phyloP scores from a whole-genome alignment of 1,140 invertebrate species.

The Formica selysi region DNA sequence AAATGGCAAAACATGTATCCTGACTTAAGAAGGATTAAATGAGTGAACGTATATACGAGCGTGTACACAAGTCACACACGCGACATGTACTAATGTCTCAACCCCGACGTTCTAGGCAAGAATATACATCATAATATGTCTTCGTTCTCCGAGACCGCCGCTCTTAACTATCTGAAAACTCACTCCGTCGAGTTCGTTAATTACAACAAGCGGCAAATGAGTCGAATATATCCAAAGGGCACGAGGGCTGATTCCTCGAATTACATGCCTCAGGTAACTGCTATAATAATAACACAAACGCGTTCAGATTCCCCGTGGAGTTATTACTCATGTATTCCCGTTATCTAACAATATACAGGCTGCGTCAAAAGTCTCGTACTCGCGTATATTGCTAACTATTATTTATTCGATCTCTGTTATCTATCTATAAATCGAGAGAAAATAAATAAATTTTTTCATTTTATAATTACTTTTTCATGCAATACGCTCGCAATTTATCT shows the following conservation, averaged over 20 bases:
- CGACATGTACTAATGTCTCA: constrained; percentile 60
- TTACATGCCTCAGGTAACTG: constrained; percentile 90
- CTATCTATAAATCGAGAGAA: neutral
- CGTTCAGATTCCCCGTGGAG: constrained; percentile 25
- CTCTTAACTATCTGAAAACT: constrained; percentile 92
- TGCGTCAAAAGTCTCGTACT: neutral
- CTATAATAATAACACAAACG: constrained; percentile 32
- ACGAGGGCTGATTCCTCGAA: constrained; percentile 92
- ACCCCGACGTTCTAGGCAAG: constrained; percentile 87
- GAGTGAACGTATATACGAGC: constrained; percentile 44
- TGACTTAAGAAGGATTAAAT: constrained; percentile 53
- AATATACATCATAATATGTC: constrained; percentile 94
- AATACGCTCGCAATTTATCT: constrained; percentile 59
- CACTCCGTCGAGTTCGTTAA: constrained; percentile 92
- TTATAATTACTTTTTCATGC: neutral
- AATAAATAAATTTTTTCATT: neutral
- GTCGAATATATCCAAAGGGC: constrained; percentile 92
- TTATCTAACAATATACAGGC: constrained; percentile 20
- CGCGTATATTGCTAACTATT: neutral
- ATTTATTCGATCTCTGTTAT: neutral
- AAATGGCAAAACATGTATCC: constrained; percentile 3
- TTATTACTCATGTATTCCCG: constrained; percentile 37
- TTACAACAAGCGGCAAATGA: constrained; percentile 92
- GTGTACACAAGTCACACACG: constrained; percentile 31
- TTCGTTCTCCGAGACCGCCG: constrained; percentile 93